A percentile compares a stretch with the other conserved stretches of the same genome.
phyloP scores from a whole-genome alignment of 1,140 invertebrate genomes.

The Drosophila parabipectinata region DNA sequence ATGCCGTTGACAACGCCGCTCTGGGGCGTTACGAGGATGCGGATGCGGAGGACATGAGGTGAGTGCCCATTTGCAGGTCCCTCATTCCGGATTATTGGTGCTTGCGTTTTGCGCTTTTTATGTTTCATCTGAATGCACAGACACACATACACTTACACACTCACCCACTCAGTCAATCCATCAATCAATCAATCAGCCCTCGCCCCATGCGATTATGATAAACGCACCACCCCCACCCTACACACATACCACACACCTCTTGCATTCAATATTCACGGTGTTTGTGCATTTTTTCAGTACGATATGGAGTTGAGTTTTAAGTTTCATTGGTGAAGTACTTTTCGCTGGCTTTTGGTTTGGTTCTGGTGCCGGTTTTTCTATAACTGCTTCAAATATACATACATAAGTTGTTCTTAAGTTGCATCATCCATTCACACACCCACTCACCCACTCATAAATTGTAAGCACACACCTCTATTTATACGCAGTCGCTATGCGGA shows the following conservation, averaged over 20 bases:
- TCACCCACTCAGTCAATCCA: slow-evolving; percentile 19
- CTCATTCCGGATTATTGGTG: slow-evolving; percentile 68
- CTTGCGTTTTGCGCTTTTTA: slow-evolving; percentile 71
- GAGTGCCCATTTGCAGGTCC: slow-evolving; percentile 54
- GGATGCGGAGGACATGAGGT: slow-evolving; percentile 82
- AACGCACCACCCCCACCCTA: slow-evolving; percentile 14
- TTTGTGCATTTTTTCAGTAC: slow-evolving; percentile 68
- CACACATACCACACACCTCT: slow-evolving; percentile 10
- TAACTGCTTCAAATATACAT: slow-evolving; percentile 46
- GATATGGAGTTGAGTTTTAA: slow-evolving; percentile 37
- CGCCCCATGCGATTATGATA: slow-evolving; percentile 47
- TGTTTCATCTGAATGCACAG: slow-evolving; percentile 76
- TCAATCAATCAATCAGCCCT: slow-evolving; percentile 31
- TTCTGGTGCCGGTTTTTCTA: slow-evolving; percentile 63
- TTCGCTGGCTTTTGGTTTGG: slow-evolving; percentile 69
- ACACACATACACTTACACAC: slow-evolving; percentile 35
- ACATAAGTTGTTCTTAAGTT: slow-evolving; percentile 45
- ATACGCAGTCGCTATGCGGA: slow-evolving; percentile 57
- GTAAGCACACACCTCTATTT: slow-evolving; percentile 41
- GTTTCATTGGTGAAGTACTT: slow-evolving; percentile 63
- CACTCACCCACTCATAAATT: slow-evolving; percentile 15
- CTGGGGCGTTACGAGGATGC: slow-evolving; percentile 69
- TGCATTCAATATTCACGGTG: slow-evolving; percentile 42
- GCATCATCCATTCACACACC: slow-evolving; percentile 7
- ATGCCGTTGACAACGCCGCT: slow-evolving; percentile 67